These are phyloP conservation scores for Deroptyus accipitrinus DNA, from an alignment of 2,113 vertebrate species.

Conservation along the genomic window DNA sequence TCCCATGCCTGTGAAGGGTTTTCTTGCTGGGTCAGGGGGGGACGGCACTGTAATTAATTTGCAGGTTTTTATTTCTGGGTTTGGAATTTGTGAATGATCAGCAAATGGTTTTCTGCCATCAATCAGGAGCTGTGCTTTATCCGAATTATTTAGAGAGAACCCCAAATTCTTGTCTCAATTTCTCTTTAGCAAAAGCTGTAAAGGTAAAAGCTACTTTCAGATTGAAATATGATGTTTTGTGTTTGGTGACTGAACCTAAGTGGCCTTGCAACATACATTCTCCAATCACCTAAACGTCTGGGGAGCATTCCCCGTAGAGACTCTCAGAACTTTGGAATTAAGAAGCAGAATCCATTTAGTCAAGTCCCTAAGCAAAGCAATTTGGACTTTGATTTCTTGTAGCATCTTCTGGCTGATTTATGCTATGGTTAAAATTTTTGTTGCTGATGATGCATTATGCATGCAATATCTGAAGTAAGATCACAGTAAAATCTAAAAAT, in stretches of 20 bases:
- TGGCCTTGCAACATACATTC: neutral
- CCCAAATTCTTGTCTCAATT: neutral
- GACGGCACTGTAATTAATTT: neutral
- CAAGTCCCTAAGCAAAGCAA: neutral
- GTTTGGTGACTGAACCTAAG: neutral
- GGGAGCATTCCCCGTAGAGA: neutral
- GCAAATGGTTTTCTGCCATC: neutral
- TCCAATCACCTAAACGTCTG: neutral
- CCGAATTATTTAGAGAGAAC: neutral
- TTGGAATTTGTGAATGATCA: slow-evolving; percentile 10
- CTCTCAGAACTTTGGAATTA: neutral
- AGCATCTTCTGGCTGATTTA: slow-evolving; percentile 29
- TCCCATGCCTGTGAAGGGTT: neutral
- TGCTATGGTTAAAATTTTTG: slow-evolving; percentile 27
- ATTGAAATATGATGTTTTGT: neutral
- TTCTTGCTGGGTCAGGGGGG: neutral
- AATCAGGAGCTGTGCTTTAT: neutral
- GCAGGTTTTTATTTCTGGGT: neutral
- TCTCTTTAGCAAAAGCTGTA: neutral
- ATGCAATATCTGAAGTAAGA: slow-evolving; percentile 55
- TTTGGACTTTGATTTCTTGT: slow-evolving; percentile 44
- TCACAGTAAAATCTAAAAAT: slow-evolving; percentile 64
- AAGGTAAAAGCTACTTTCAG: neutral
- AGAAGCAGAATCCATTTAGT: slow-evolving; percentile 21
- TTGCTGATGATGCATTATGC: slow-evolving; percentile 58